Percentiles rank a stretch among this genome's conserved stretches.
Evolutionary conservation across 1,140 invertebrate species (phyloP).

Genomic region (Aricia agestis): DNA sequence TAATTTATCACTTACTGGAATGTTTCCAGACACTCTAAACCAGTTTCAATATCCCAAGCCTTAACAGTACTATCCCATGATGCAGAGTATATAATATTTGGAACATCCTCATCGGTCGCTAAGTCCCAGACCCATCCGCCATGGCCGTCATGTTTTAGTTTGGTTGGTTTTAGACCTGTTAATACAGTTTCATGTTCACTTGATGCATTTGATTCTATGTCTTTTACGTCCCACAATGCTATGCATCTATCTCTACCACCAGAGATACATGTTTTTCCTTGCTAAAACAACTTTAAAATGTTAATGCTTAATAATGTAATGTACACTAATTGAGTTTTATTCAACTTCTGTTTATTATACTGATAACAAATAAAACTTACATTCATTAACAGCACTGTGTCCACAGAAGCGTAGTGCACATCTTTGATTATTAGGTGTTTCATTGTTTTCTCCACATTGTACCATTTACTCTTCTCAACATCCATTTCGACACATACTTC

Average conservation of each 20-base stretch:
- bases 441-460: conserved; percentile 52
- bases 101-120: conserved; percentile 48
- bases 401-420: conserved; percentile 69
- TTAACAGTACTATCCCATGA: conserved; percentile 74
- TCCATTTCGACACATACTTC: conserved; percentile 65
- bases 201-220: conserved; percentile 38
- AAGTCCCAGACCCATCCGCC: conserved; percentile 72
- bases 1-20: conserved; percentile 47
- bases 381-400: conserved; percentile 68
- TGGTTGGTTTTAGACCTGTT: conserved; percentile 42
- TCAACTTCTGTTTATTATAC: conserved; percentile 3
- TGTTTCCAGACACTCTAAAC: conserved; percentile 51
- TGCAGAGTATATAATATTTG: conserved; percentile 58
- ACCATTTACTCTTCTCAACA: conserved; percentile 59
- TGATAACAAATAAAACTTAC: conserved; percentile 43
- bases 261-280: conserved; percentile 65
- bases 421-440: conserved; percentile 63
- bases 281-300: conserved; percentile 38
- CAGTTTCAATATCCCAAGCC: conserved; percentile 62
- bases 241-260: conserved; percentile 66
- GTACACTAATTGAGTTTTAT: not conserved
- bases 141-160: conserved; percentile 57
- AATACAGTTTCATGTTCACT: conserved; percentile 35
- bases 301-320: not conserved
- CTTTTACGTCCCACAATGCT: conserved; percentile 55